These are phyloP conservation scores for Crypturellus undulatus DNA, from an alignment of 2,113 vertebrate genomes.

Conservation along the genomic window DNA sequence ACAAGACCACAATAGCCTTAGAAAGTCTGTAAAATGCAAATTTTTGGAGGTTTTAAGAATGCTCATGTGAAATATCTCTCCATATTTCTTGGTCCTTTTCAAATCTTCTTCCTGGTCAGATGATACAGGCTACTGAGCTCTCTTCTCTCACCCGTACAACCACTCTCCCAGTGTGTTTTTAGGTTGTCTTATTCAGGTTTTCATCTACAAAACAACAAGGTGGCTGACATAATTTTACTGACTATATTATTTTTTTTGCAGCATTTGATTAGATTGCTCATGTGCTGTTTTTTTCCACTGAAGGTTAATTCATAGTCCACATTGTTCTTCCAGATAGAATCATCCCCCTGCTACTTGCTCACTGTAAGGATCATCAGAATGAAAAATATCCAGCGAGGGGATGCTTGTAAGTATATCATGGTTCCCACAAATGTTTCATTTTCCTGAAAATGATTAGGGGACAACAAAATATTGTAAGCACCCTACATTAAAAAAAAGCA, in stretches of 20 bases:
- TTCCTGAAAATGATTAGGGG: not conserved
- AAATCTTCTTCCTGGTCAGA: not conserved
- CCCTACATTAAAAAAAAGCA: not conserved
- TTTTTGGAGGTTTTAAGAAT: not conserved
- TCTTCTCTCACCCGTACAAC: not conserved
- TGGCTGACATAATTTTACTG: not conserved
- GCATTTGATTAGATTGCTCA: not conserved
- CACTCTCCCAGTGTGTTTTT: not conserved
- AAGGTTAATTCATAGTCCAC: not conserved
- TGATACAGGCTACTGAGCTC: not conserved
- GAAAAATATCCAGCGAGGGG: conserved; percentile 76
- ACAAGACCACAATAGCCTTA: not conserved
- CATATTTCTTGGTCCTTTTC: not conserved
- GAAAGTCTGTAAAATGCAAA: not conserved
- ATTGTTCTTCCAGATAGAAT: conserved; percentile 39
- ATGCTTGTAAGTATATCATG: conserved; percentile 65
- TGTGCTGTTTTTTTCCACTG: not conserved
- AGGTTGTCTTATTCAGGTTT: not conserved
- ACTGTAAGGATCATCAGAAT: conserved; percentile 76
- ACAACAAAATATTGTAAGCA: not conserved
- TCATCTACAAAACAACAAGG: not conserved
- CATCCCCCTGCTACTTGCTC: conserved; percentile 75
- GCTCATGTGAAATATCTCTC: not conserved
- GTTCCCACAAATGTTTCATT: not conserved
- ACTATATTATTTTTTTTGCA: not conserved